phyloP scores from a whole-genome alignment of 92 coral and sea anemone species.

The Epizoanthus stellaris region DNA sequence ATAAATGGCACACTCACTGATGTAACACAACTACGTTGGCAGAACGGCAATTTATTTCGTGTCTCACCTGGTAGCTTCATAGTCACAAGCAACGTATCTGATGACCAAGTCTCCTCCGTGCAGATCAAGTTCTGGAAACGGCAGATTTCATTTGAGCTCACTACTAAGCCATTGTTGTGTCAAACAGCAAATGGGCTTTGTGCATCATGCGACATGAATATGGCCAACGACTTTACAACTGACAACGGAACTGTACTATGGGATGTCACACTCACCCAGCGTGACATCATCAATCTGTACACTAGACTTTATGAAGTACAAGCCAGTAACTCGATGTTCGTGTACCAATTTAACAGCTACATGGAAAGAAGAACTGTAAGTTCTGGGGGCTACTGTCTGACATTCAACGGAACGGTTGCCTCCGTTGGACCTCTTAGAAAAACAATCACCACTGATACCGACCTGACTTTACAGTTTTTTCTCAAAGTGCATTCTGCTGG shows the following conservation, averaged over 20 bases:
- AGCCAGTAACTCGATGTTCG: slow-evolving; percentile 55
- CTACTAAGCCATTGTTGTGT: slow-evolving; percentile 9
- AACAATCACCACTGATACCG: slow-evolving; percentile 29
- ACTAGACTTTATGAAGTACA: slow-evolving; percentile 41
- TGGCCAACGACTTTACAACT: slow-evolving; percentile 53
- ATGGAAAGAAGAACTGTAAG: slow-evolving; percentile 57
- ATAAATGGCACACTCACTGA: slow-evolving; percentile 41
- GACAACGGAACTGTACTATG: slow-evolving; percentile 21
- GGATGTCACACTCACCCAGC: slow-evolving; percentile 23
- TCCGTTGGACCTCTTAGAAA: slow-evolving; percentile 37
- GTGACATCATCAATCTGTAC: background rate
- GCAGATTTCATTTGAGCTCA: slow-evolving; percentile 42
- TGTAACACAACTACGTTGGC: slow-evolving; percentile 28
- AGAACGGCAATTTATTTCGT: slow-evolving; percentile 48
- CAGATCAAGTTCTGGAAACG: slow-evolving; percentile 42
- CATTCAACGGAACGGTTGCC: slow-evolving; percentile 64
- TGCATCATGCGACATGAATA: slow-evolving; percentile 64
- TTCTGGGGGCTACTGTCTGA: slow-evolving; percentile 51
- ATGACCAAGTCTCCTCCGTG: slow-evolving; percentile 10
- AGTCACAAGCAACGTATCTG: slow-evolving; percentile 33
- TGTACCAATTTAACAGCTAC: slow-evolving; percentile 43
- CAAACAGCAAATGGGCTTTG: slow-evolving; percentile 45
- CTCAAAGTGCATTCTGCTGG: slow-evolving; percentile 47
- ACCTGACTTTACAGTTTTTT: slow-evolving; percentile 67
- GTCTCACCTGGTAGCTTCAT: slow-evolving; percentile 47